phyloP scores from a whole-genome alignment of 2,888 invertebrate genomes.

The Zonitis immaculata region DNA sequence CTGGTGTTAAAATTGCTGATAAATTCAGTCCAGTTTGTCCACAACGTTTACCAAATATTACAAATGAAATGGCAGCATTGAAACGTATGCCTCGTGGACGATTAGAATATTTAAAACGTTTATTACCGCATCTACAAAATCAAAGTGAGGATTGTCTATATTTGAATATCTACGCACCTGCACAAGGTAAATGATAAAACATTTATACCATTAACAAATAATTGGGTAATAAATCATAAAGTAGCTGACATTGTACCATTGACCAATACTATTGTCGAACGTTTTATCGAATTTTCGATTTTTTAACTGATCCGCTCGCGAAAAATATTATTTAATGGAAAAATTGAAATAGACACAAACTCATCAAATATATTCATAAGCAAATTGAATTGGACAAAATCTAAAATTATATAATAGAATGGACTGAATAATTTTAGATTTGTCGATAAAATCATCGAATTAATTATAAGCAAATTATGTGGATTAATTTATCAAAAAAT shows the following conservation, averaged over 20 bases:
- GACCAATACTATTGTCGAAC: no score
- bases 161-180: conserved; percentile 94
- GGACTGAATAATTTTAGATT: no score
- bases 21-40: conserved; percentile 89
- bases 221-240: neutral
- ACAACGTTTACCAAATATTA: conserved; percentile 81
- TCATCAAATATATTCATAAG: no score
- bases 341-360: no score
- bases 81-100: conserved; percentile 85
- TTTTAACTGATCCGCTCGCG: no score
- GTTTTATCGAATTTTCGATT: no score
- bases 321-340: no score
- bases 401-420: no score
- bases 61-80: conserved; percentile 77
- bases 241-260: neutral
- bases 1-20: conserved; percentile 82
- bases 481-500: neutral
- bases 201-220: no score
- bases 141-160: conserved; percentile 97
- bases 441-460: no score
- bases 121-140: conserved; percentile 81
- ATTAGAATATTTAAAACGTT: conserved; percentile 79
- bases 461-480: no score
- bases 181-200: conserved; percentile 72
- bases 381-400: no score